A percentile compares a stretch with the other conserved stretches of the same genome.
These are phyloP conservation scores for Neoseiulus cucumeris DNA, from an alignment of 1,140 invertebrate genomes.

Conservation along the genomic window DNA sequence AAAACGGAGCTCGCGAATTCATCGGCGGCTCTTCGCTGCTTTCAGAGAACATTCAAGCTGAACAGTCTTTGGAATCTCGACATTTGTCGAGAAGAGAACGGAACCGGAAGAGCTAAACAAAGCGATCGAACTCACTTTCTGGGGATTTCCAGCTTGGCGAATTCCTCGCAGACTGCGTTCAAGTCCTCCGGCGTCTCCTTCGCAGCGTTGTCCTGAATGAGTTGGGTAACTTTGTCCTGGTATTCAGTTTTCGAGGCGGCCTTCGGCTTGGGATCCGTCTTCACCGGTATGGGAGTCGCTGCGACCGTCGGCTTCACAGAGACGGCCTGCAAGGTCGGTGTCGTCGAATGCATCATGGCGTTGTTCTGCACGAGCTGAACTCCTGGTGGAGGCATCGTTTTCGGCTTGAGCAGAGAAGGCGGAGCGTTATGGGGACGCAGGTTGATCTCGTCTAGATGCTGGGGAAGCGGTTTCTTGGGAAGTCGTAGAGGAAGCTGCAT, in stretches of 20 bases:
- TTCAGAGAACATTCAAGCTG: no score
- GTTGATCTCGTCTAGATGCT: neutral
- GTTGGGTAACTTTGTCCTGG: neutral
- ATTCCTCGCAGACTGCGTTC: neutral
- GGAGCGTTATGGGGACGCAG: neutral
- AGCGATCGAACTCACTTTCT: neutral
- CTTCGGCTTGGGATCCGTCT: neutral
- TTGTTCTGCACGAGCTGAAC: neutral
- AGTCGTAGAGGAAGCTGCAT: neutral
- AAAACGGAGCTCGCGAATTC: no score
- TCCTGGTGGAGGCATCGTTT: neutral
- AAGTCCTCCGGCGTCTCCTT: neutral
- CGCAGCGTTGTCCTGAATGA: neutral
- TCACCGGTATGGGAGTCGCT: neutral
- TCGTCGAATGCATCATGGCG: neutral
- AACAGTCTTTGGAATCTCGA: no score
- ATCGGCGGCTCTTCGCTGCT: no score
- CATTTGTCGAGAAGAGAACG: no score
- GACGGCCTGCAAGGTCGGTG: neutral
- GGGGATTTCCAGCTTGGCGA: conserved; percentile 10
- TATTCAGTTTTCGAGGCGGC: neutral
- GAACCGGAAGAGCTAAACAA: no score
- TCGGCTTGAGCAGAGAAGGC: neutral
- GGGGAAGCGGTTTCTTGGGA: neutral
- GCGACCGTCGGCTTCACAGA: conserved; percentile 7